phyloP scores from a whole-genome alignment of 2,888 invertebrate species.

The Miltochrista miniata region DNA sequence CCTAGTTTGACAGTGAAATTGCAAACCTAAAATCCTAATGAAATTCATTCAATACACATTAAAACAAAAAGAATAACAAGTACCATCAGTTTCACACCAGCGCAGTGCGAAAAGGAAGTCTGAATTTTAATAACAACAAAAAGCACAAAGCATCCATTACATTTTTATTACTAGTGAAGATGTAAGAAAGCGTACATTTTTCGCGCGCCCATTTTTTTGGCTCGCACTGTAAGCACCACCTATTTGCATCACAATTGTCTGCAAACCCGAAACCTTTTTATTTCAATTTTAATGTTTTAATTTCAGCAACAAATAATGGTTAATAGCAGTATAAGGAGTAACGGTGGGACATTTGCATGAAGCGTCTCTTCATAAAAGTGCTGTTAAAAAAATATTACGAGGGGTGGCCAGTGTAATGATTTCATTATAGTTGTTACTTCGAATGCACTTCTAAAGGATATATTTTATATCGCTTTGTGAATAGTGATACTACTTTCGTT shows the following conservation, averaged over 20 bases:
- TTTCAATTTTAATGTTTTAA: constrained; percentile 73
- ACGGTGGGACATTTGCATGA: constrained; percentile 67
- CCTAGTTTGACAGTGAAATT: background rate
- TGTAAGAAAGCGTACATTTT: constrained; percentile 45
- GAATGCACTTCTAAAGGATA: constrained; percentile 21
- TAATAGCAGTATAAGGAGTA: constrained; percentile 70
- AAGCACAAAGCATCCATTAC: constrained; percentile 34
- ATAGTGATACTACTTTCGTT: constrained; percentile 3
- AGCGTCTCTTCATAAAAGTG: constrained; percentile 32
- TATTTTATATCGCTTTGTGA: constrained; percentile 10
- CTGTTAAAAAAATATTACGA: constrained; percentile 40
- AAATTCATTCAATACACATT: constrained; percentile 5
- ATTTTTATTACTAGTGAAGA: constrained; percentile 42
- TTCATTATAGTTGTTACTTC: constrained; percentile 34
- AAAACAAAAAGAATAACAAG: constrained; percentile 6
- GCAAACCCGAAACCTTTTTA: constrained; percentile 51
- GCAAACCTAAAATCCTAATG: background rate
- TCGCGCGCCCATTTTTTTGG: constrained; percentile 48
- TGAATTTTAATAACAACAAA: constrained; percentile 38
- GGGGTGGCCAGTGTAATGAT: constrained; percentile 28
- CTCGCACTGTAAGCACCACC: constrained; percentile 45
- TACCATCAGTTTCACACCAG: constrained; percentile 7
- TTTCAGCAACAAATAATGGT: constrained; percentile 77
- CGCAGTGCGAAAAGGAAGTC: constrained; percentile 30
- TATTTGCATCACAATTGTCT: constrained; percentile 77